phyloP scores from a whole-genome alignment of 2,113 vertebrate species.

The Myiagra hebetior region DNA sequence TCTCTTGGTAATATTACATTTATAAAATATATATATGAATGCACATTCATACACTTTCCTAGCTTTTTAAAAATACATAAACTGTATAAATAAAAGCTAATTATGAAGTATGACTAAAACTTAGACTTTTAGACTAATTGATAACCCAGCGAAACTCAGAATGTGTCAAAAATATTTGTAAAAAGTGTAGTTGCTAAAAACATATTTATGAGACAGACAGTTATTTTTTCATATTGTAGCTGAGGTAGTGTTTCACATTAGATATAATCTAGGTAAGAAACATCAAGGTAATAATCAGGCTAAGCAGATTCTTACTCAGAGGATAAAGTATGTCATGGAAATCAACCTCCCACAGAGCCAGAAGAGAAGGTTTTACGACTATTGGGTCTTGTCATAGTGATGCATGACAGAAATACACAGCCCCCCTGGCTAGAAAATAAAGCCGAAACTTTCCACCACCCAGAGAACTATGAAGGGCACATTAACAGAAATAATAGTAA shows the following conservation, averaged over 20 bases:
- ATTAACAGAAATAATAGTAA: neutral
- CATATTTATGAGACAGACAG: neutral
- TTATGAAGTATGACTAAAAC: neutral
- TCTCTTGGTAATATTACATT: neutral
- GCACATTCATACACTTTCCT: neutral
- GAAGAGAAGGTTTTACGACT: neutral
- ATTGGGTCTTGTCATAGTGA: neutral
- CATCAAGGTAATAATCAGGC: neutral
- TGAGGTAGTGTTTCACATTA: neutral
- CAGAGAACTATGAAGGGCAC: neutral
- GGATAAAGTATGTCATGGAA: slow-evolving; percentile 12
- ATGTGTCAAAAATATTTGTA: neutral
- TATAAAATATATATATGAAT: neutral
- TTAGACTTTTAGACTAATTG: neutral
- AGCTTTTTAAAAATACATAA: neutral
- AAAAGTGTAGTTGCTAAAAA: neutral
- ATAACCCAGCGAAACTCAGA: neutral
- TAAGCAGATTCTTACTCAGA: slow-evolving; percentile 9
- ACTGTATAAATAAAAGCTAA: neutral
- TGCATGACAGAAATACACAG: neutral
- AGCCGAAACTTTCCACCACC: neutral
- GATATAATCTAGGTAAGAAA: neutral
- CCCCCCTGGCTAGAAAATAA: neutral
- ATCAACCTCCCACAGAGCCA: neutral
- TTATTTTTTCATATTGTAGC: neutral